These are phyloP conservation scores for Paramuricea clavata DNA, from an alignment of 92 coral and sea anemone genomes.

Conservation along the genomic window DNA sequence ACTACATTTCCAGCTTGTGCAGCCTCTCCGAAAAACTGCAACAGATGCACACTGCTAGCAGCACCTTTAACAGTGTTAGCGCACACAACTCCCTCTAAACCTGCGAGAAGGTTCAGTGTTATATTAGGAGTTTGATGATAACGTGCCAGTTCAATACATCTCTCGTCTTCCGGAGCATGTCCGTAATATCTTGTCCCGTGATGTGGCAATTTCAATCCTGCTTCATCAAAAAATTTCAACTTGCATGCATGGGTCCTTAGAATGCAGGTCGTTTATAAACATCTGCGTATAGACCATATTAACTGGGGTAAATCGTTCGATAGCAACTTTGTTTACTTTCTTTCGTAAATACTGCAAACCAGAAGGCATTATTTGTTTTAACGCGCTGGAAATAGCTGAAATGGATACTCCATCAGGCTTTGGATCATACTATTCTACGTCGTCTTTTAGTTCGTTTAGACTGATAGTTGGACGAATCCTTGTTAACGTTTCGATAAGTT, in stretches of 20 bases:
- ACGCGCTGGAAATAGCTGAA: conserved; percentile 16
- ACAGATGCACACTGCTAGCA: neutral
- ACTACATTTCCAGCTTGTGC: neutral
- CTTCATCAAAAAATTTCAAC: conserved; percentile 64
- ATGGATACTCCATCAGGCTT: conserved; percentile 29
- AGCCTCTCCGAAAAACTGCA: neutral
- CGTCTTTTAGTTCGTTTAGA: conserved; percentile 44
- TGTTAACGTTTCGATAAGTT: conserved; percentile 43
- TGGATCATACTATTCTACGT: conserved; percentile 33
- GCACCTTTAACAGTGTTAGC: neutral
- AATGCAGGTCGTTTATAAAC: conserved; percentile 38
- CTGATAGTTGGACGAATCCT: neutral
- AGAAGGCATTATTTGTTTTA: conserved; percentile 24
- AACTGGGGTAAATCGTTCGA: neutral
- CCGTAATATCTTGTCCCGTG: conserved; percentile 60
- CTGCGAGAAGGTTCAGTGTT: conserved; percentile 63
- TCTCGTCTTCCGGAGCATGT: conserved; percentile 57
- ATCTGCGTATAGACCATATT: neutral
- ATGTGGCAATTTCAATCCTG: conserved; percentile 58
- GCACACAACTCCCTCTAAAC: conserved; percentile 33
- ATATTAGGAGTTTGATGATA: conserved; percentile 61
- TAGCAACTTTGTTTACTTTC: neutral
- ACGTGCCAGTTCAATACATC: conserved; percentile 58
- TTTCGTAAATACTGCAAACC: neutral
- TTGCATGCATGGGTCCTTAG: conserved; percentile 47